These are phyloP conservation scores for Tiliacea citrago DNA, from an alignment of 2,888 invertebrate genomes.

Conservation along the genomic window DNA sequence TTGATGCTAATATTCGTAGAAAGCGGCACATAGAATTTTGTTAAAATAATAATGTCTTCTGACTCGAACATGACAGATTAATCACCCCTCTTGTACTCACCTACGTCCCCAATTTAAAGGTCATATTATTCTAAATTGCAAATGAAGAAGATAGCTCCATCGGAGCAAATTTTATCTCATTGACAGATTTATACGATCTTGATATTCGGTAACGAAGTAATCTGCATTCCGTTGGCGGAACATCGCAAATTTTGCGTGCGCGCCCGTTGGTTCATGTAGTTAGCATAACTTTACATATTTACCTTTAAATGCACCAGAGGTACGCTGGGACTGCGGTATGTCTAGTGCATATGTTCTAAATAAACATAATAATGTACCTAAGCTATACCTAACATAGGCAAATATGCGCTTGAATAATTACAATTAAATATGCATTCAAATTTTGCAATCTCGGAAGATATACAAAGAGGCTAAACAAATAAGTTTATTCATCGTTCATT, in stretches of 20 bases:
- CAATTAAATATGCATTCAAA: slow-evolving; percentile 24
- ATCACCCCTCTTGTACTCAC: slow-evolving; percentile 16
- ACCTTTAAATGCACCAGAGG: slow-evolving; percentile 76
- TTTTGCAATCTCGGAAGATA: slow-evolving; percentile 37
- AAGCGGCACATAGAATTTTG: slow-evolving; percentile 29
- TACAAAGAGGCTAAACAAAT: slow-evolving; percentile 41
- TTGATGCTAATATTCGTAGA: slow-evolving; percentile 52
- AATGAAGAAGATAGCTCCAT: slow-evolving; percentile 48
- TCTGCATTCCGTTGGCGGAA: slow-evolving; percentile 76
- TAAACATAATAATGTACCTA: slow-evolving; percentile 7
- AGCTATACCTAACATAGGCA: neutral
- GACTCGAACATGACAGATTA: slow-evolving; percentile 38
- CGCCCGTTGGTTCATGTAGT: slow-evolving; percentile 74
- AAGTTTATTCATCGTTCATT: slow-evolving; percentile 35
- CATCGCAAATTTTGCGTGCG: slow-evolving; percentile 81
- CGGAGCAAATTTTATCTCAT: slow-evolving; percentile 56
- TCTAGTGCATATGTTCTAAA: slow-evolving; percentile 45
- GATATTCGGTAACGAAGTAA: slow-evolving; percentile 78
- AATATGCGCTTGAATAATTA: slow-evolving; percentile 29
- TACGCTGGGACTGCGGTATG: slow-evolving; percentile 45
- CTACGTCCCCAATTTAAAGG: slow-evolving; percentile 30
- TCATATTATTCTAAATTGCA: slow-evolving; percentile 50
- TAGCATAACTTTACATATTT: slow-evolving; percentile 88
- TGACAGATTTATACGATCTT: slow-evolving; percentile 62
- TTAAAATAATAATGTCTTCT: slow-evolving; percentile 35